Evolutionary conservation across 2,888 invertebrate species (phyloP), one percentile per base, ranked within the genome.

Genomic region (Campaea margaritaria): DNA sequence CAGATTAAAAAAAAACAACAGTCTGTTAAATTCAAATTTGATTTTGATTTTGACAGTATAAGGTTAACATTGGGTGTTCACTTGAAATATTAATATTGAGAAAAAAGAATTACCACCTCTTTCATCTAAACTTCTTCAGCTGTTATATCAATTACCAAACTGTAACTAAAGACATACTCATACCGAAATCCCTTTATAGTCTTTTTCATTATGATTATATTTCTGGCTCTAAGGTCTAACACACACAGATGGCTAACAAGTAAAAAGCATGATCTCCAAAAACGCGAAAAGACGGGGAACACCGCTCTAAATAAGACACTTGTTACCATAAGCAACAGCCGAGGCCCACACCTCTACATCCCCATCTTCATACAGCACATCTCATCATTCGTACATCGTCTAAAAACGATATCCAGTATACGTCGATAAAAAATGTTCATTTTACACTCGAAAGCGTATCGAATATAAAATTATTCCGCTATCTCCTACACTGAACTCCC

Each of bases 381-480:
- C 55, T 71, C 75, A 71, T 76, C 73, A 74, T 73, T 76, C 70
- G 65, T 73, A 70, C 74, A 73, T 75, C 72, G 66, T 70, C 73
- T 70, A 70, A 69, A 76, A 79, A 79, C 72, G 73, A 73, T 77
- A 73, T 65, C 68, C 69, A 57, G 42, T 63, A 64, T 68, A 72
- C 70, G 49, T 65, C 74, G 76, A 80, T 81, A 80, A 81, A 81
- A 76, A 76, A 71, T 70, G 70, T 72, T 81, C 81, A 78, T 81
- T 80, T 80, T 76, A 78, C 75, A 78, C 75, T 75, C 70, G 78
- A 78, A 79, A 76, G 72, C 76, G 73, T 75, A 74, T 73, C 78
- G 75, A 78, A 79, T 81, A 75, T 78, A 81, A 83, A 83, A 80
- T 80, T 78, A 79, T 81, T 80, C 75, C 65, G 75, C 78, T 80